Base-by-base conservation (phyloP, 2,797 vertebrate genomes). In the Enteromius trimaculatus region DNA sequence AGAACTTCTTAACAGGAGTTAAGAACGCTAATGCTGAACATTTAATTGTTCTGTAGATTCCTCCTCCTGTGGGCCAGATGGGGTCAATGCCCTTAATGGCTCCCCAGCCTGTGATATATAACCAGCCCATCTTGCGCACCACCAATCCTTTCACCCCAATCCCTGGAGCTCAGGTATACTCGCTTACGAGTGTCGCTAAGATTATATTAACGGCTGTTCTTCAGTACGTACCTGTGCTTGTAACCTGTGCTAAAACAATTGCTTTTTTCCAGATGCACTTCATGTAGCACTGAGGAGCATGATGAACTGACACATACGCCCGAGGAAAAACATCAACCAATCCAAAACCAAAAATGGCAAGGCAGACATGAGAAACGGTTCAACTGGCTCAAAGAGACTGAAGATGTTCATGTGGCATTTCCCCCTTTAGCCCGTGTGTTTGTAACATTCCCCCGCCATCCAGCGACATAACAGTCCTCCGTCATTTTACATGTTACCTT, bases 21-120 rank as follows among this genome's bases (percentile, higher is more conserved):
- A 0, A 58, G 23, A 2, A 49, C 0, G 2, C 71, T 55, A 21
- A 39, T 2, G 11, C 21, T 75, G 51, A 76, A 76, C 6, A 23
- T 76, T 55, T 23, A 21, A 39, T 34, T 83, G 39, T 69, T 49
- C 53, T 23, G 58, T 86, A 95, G 96, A 93, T 97, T 92, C 95
- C 96, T 92, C 93, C 95, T 94, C 95, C 96, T 93, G 93, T 95
- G 94, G 93, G 92, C 85, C 95, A 95, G 87, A 93, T 96, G 93
- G 95, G 94, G 90, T 92, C 95, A 68, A 89, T 96, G 92, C 91
- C 94, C 84, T 93, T 97, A 92, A 96, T 97, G 93, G 90, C 95
- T 91, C 94, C 96, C 17, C 96, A 97, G 93, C 94, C 95, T 89
- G 92, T 96, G 92, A 95, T 96, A 94, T 97, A 96, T 86, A 95